phyloP scores from a whole-genome alignment of 2,797 vertebrate genomes.

The Falco columbarius region DNA sequence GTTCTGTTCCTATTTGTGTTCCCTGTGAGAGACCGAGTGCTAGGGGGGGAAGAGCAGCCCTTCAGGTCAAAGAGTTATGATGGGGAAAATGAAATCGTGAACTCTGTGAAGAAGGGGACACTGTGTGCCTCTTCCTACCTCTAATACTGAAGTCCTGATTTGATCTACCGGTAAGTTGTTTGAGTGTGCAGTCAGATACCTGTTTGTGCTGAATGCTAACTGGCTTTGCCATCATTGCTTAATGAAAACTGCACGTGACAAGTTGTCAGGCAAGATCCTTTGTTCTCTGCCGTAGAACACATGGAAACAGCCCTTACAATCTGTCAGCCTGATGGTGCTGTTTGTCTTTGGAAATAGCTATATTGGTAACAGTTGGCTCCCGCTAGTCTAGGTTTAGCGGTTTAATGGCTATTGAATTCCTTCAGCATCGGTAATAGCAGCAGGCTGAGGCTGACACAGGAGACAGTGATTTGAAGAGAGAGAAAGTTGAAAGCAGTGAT shows the following conservation, averaged over 20 bases:
- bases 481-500: not conserved
- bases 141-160: not conserved
- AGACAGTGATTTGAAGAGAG: slow-evolving; percentile 22
- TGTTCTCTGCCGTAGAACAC: not conserved
- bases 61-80: not conserved
- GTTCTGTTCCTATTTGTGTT: not conserved
- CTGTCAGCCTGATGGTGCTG: not conserved
- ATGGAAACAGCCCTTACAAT: not conserved
- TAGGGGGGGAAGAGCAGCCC: not conserved
- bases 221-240: not conserved
- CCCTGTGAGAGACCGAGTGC: not conserved
- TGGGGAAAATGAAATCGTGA: not conserved
- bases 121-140: not conserved
- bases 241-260: not conserved
- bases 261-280: not conserved
- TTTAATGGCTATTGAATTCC: slow-evolving; percentile 36
- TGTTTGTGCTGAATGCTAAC: not conserved
- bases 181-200: accelerated
- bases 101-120: not conserved
- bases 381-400: not conserved
- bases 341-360: not conserved
- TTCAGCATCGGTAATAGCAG: not conserved
- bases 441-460: not conserved
- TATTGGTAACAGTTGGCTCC: not conserved
- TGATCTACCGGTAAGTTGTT: not conserved